phyloP scores from a whole-genome alignment of 2,113 vertebrate species.

The Gobius niger region DNA sequence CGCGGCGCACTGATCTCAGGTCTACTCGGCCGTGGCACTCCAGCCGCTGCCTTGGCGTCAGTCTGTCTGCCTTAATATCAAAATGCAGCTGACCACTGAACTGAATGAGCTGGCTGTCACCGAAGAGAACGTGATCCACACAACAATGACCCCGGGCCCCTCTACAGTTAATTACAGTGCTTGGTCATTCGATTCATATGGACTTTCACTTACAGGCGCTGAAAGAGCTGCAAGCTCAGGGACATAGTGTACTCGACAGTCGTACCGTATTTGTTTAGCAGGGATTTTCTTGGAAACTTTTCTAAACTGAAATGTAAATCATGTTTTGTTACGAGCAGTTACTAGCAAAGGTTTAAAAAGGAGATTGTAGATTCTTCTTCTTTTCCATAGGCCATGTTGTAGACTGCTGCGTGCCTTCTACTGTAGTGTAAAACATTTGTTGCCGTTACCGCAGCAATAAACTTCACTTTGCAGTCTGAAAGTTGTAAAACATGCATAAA shows the following conservation, averaged over 20 bases:
- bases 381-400: too few species aligned
- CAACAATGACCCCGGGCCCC: slow-evolving; percentile 38
- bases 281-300: background rate
- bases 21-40: slow-evolving; percentile 44
- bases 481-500: too few species aligned
- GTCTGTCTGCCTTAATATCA: slow-evolving; percentile 60
- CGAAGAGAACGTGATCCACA: slow-evolving; percentile 59
- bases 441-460: too few species aligned
- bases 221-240: background rate
- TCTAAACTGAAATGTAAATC: background rate
- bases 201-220: slow-evolving; percentile 27
- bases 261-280: too few species aligned
- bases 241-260: background rate
- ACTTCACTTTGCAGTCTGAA: too few species aligned
- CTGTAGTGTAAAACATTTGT: too few species aligned
- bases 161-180: slow-evolving; percentile 57
- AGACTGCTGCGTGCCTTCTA: too few species aligned
- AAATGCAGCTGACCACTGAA: slow-evolving; percentile 69
- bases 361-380: too few species aligned
- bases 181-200: slow-evolving; percentile 27
- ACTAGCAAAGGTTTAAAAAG: too few species aligned
- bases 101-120: slow-evolving; percentile 66
- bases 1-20: slow-evolving; percentile 54
- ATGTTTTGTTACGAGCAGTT: background rate
- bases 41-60: slow-evolving; percentile 34